A percentile compares a stretch with the other conserved stretches of the same genome.
Evolutionary conservation across 1,140 invertebrate genomes (phyloP).

Genomic region (Fopius arisanus): DNA sequence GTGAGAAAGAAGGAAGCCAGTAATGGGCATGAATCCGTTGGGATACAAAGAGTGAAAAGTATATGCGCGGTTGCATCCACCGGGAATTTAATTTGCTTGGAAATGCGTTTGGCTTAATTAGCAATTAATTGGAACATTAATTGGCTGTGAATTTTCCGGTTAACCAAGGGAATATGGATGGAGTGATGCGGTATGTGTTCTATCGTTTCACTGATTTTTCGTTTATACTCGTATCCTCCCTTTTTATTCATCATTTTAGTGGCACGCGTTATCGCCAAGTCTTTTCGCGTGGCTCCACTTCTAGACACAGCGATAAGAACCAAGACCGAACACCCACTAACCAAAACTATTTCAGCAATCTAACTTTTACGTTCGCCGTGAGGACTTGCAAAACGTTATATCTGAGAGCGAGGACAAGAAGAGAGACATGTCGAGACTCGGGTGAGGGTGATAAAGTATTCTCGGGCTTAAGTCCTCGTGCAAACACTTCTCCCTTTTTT

Average conservation of each 20-base stretch:
- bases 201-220: background rate
- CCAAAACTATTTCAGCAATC: slow-evolving; percentile 42
- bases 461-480: slow-evolving; percentile 23
- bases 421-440: slow-evolving; percentile 6
- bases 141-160: slow-evolving; percentile 58
- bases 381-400: slow-evolving; percentile 1
- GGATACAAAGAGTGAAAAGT: background rate
- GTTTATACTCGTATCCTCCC: background rate
- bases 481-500: slow-evolving; percentile 22
- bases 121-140: slow-evolving; percentile 64
- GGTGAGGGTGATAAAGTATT: slow-evolving; percentile 32
- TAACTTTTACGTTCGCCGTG: slow-evolving; percentile 35
- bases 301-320: slow-evolving; percentile 32
- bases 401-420: slow-evolving; percentile 1
- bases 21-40: slow-evolving; percentile 10
- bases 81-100: slow-evolving; percentile 53
- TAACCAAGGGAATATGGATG: slow-evolving; percentile 23
- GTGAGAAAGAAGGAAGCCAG: slow-evolving; percentile 13
- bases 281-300: background rate
- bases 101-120: slow-evolving; percentile 62
- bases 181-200: slow-evolving; percentile 14
- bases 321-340: slow-evolving; percentile 4
- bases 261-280: background rate
- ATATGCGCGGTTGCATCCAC: slow-evolving; percentile 8
- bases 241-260: slow-evolving; percentile 19